Percentiles rank a stretch among this genome's conserved stretches.
phyloP scores from a whole-genome alignment of 2,113 vertebrate species.

The Dolichallabes microphthalmus region DNA sequence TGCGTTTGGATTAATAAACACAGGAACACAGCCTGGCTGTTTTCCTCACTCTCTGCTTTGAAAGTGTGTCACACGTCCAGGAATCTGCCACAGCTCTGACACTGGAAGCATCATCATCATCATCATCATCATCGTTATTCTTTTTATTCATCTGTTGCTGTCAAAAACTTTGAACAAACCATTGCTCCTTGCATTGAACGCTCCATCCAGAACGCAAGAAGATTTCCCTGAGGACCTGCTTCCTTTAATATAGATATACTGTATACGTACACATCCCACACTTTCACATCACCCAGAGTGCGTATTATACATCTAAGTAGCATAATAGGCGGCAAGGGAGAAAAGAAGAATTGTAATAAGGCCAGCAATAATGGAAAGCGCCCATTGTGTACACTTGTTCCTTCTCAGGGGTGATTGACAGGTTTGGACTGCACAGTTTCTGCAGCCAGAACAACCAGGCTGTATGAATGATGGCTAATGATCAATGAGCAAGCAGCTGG shows the following conservation, averaged over 20 bases:
- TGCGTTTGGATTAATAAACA: constrained; percentile 43
- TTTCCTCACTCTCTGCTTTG: constrained; percentile 1
- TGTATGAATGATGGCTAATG: too few relatives aligned
- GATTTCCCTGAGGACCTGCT: background rate
- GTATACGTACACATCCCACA: background rate
- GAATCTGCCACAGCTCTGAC: background rate
- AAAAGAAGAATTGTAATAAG: constrained; percentile 21
- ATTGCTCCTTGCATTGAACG: background rate
- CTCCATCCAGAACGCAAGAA: background rate
- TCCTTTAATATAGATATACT: constrained; percentile 5
- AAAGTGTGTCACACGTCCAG: background rate
- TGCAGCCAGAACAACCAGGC: background rate
- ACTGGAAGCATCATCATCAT: background rate
- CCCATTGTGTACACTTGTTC: background rate
- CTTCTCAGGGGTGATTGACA: constrained; percentile 2
- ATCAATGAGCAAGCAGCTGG: too few relatives aligned
- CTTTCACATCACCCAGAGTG: constrained; percentile 22
- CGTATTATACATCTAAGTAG: background rate
- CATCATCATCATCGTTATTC: background rate
- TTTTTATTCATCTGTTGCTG: background rate
- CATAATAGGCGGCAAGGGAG: background rate
- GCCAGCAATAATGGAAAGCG: background rate
- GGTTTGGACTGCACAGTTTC: background rate
- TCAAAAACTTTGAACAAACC: background rate
- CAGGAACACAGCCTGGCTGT: background rate